Evolutionary conservation across 2,797 vertebrate genomes (phyloP).

Genomic region (Hippocampus kuda): DNA sequence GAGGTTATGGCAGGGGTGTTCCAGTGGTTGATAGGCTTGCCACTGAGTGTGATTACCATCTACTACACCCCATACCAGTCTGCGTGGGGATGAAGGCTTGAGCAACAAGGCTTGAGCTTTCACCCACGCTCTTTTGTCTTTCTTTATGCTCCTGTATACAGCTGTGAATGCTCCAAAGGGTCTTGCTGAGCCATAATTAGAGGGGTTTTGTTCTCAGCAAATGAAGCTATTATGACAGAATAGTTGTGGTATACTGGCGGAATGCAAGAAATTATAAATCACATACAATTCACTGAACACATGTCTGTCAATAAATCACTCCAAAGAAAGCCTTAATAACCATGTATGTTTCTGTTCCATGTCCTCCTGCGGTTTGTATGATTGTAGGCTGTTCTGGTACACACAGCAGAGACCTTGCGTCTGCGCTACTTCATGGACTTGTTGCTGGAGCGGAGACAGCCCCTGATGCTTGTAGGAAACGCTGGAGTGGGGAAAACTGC

Average conservation of each 20-base stretch:
- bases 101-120: constrained; percentile 63
- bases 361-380: constrained; percentile 48
- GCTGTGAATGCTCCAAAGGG: constrained; percentile 64
- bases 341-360: constrained; percentile 60
- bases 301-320: constrained; percentile 70
- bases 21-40: constrained; percentile 62
- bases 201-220: constrained; percentile 67
- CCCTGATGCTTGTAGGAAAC: constrained; percentile 72
- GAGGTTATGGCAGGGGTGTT: constrained; percentile 62
- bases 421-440: constrained; percentile 72
- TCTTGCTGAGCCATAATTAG: constrained; percentile 69
- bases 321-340: constrained; percentile 63
- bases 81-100: constrained; percentile 61
- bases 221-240: constrained; percentile 72
- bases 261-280: constrained; percentile 70
- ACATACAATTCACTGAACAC: constrained; percentile 65
- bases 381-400: constrained; percentile 73
- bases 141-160: constrained; percentile 59
- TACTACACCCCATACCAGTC: constrained; percentile 56
- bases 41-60: constrained; percentile 68
- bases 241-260: constrained; percentile 59
- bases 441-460: constrained; percentile 69
- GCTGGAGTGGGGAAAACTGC: constrained; percentile 72
- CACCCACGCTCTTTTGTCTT: constrained; percentile 66
- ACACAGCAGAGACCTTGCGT: constrained; percentile 66